Evolutionary conservation across 2,797 vertebrate species (phyloP).

Genomic region (Tinamus major): DNA sequence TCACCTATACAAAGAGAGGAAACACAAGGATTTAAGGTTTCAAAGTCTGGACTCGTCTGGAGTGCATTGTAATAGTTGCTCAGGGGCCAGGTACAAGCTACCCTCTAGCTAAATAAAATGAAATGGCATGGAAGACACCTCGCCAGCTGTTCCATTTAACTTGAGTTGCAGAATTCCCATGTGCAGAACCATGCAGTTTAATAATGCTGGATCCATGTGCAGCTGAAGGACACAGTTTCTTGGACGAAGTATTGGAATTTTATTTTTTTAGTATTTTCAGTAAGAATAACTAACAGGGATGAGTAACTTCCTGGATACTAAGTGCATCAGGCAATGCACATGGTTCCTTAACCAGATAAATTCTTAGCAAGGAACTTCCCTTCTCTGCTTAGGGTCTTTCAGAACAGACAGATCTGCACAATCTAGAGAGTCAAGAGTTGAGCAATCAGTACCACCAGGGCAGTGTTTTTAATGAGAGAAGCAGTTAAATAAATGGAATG

Average conservation of each 20-base stretch:
- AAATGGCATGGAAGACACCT: not conserved
- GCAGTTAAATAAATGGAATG: slow-evolving; percentile 63
- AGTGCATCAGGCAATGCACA: not conserved
- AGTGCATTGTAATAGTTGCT: not conserved
- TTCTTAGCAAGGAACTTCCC: slow-evolving; percentile 1
- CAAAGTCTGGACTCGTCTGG: not conserved
- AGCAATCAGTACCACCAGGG: slow-evolving; percentile 47
- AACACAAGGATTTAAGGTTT: not conserved
- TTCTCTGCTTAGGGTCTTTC: not conserved
- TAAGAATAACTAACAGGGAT: slow-evolving; percentile 3
- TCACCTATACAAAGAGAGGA: not conserved
- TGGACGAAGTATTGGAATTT: slow-evolving; percentile 8
- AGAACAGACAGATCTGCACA: not conserved
- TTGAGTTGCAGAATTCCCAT: not conserved
- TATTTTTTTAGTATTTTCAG: slow-evolving; percentile 47
- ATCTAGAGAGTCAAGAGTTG: not conserved
- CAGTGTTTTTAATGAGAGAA: slow-evolving; percentile 51
- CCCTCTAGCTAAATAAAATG: not conserved
- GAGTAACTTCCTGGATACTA: slow-evolving; percentile 38
- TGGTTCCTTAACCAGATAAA: slow-evolving; percentile 15
- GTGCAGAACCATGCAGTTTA: not conserved
- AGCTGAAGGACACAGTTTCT: not conserved
- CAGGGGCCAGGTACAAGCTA: not conserved
- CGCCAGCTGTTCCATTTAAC: not conserved
- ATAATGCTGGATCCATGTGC: not conserved